phyloP scores from a whole-genome alignment of 2,888 invertebrate genomes.

The Himalopsyche anomala region DNA sequence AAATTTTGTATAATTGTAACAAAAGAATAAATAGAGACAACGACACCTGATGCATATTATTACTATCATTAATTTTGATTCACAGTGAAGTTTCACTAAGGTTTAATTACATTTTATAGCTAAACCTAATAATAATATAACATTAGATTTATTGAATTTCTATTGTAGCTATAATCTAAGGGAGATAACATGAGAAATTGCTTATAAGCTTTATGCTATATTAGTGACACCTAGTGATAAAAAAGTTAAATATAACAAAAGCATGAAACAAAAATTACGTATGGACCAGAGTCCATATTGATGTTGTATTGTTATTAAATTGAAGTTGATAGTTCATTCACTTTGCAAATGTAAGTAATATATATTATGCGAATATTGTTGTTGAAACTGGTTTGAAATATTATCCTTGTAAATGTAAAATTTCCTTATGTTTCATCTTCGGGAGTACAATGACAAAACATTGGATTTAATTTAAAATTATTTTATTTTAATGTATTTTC shows the following conservation, averaged over 20 bases:
- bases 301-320: slow-evolving; percentile 76
- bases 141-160: slow-evolving; percentile 63
- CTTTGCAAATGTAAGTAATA: slow-evolving; percentile 64
- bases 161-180: slow-evolving; percentile 60
- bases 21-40: slow-evolving; percentile 67
- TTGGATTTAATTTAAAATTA: slow-evolving; percentile 12
- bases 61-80: slow-evolving; percentile 65
- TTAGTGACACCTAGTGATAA: slow-evolving; percentile 78
- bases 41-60: slow-evolving; percentile 67
- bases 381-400: slow-evolving; percentile 56
- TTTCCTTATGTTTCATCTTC: slow-evolving; percentile 57
- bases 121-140: slow-evolving; percentile 57
- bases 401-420: slow-evolving; percentile 58
- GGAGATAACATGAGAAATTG: slow-evolving; percentile 61
- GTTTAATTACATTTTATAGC: slow-evolving; percentile 66
- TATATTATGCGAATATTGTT: slow-evolving; percentile 60
- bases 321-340: slow-evolving; percentile 75
- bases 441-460: slow-evolving; percentile 63
- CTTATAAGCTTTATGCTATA: slow-evolving; percentile 68
- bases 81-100: slow-evolving; percentile 66
- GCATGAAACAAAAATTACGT: slow-evolving; percentile 65
- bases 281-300: slow-evolving; percentile 73
- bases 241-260: slow-evolving; percentile 69
- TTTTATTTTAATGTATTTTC: slow-evolving; percentile 41
- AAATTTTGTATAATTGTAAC: slow-evolving; percentile 63